Conservation (phyloP, 2,888 invertebrate genomes). For the Arenicola marina region DNA sequence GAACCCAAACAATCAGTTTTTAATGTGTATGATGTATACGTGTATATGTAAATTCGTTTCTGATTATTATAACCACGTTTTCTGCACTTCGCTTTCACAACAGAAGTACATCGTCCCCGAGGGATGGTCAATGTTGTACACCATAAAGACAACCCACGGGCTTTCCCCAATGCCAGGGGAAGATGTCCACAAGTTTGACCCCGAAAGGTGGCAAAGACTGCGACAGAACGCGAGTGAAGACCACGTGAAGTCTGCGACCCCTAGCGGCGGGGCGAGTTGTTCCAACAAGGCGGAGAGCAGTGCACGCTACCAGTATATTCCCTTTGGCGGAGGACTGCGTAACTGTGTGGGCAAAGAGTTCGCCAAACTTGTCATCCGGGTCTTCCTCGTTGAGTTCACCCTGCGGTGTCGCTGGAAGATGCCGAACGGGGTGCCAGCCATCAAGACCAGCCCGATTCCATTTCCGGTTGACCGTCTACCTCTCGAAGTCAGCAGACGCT, state of each 20-base stretch:
- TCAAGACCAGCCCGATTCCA: conserved; percentile 4
- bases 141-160: conserved; percentile 5
- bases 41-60: no score
- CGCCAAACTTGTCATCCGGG: background rate
- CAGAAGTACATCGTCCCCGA: conserved; percentile 5
- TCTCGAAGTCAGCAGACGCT: no score
- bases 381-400: conserved; percentile 3
- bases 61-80: no score
- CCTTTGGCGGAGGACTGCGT: conserved; percentile 1
- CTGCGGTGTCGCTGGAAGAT: background rate
- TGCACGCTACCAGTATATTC: background rate
- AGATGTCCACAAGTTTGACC: background rate
- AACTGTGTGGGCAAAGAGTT: conserved; percentile 1
- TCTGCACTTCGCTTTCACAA: no score
- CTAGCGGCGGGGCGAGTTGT: background rate
- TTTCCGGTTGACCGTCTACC: conserved; percentile 5
- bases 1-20: no score
- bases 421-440: background rate
- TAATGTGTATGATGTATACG: no score
- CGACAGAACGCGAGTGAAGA: background rate
- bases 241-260: background rate
- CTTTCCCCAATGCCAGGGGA: background rate
- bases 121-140: conserved; percentile 3
- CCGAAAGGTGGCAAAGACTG: conserved; percentile 4
- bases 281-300: background rate